These are phyloP conservation scores for Diadegma fenestrale DNA, from an alignment of 2,888 invertebrate species.

Conservation along the genomic window DNA sequence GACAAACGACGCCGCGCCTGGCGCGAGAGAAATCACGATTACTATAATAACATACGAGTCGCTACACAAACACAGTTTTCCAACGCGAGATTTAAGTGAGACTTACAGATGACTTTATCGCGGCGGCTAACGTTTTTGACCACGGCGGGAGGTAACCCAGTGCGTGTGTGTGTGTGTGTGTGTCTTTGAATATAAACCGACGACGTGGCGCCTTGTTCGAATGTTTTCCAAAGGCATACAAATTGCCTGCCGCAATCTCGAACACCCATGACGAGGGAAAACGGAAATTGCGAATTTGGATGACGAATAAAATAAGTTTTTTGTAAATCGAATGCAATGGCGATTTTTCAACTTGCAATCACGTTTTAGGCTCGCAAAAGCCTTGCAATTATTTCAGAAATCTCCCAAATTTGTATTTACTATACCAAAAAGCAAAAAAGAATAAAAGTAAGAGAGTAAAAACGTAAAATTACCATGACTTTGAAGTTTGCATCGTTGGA, in stretches of 20 bases:
- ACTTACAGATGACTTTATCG: slow-evolving; percentile 67
- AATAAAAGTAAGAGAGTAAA: too few relatives aligned
- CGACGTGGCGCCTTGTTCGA: slow-evolving; percentile 55
- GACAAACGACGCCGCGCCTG: slow-evolving; percentile 68
- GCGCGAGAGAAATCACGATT: slow-evolving; percentile 35
- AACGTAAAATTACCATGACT: too few relatives aligned
- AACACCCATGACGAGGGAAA: slow-evolving; percentile 45
- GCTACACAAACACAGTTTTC: background rate
- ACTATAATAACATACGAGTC: background rate
- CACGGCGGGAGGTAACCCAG: slow-evolving; percentile 46
- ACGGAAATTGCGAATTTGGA: background rate
- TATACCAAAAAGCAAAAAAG: too few relatives aligned
- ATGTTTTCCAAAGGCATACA: slow-evolving; percentile 13
- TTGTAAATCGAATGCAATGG: background rate
- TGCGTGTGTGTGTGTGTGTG: background rate
- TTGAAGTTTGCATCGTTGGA: too few relatives aligned
- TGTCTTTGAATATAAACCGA: slow-evolving; percentile 36
- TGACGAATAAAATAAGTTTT: background rate
- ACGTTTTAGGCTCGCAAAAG: background rate
- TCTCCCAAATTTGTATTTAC: too few relatives aligned
- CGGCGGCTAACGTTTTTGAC: slow-evolving; percentile 42
- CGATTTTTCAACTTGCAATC: background rate
- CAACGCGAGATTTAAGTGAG: slow-evolving; percentile 38
- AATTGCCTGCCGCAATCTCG: background rate
- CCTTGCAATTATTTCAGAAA: too few relatives aligned